Percentiles rank a stretch among this genome's conserved stretches.
phyloP scores from a whole-genome alignment of 2,888 invertebrate genomes.

The Drosophila aldrichi region DNA sequence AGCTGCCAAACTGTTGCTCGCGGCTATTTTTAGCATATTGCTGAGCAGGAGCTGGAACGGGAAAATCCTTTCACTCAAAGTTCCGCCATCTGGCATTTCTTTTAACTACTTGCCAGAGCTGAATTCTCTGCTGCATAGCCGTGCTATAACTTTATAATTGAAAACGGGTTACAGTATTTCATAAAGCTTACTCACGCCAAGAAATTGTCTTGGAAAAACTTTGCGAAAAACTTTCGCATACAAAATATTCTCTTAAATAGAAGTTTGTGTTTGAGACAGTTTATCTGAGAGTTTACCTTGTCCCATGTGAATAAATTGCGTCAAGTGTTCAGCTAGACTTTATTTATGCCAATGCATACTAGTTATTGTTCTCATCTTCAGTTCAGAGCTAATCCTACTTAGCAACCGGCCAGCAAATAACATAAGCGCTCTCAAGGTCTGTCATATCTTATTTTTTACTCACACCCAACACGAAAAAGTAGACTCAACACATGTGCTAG shows the following conservation, averaged over 20 bases:
- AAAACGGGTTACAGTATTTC: background rate
- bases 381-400: constrained; percentile 21
- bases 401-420: constrained; percentile 37
- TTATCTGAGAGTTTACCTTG: background rate
- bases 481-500: constrained; percentile 1
- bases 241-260: background rate
- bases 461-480: background rate
- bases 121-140: too few relatives aligned
- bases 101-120: background rate
- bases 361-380: constrained; percentile 6
- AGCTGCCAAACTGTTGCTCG: constrained; percentile 4
- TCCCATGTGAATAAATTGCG: background rate
- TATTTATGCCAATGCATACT: too few relatives aligned
- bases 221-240: background rate
- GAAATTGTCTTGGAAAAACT: background rate
- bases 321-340: background rate
- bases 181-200: background rate
- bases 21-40: constrained; percentile 2
- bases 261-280: background rate
- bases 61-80: background rate
- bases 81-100: background rate
- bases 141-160: background rate
- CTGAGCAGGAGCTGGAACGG: background rate
- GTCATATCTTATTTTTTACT: constrained; percentile 18
- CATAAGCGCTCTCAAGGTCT: constrained; percentile 38